phyloP scores from a whole-genome alignment of 2,797 vertebrate species.

The Florisuga fusca region DNA sequence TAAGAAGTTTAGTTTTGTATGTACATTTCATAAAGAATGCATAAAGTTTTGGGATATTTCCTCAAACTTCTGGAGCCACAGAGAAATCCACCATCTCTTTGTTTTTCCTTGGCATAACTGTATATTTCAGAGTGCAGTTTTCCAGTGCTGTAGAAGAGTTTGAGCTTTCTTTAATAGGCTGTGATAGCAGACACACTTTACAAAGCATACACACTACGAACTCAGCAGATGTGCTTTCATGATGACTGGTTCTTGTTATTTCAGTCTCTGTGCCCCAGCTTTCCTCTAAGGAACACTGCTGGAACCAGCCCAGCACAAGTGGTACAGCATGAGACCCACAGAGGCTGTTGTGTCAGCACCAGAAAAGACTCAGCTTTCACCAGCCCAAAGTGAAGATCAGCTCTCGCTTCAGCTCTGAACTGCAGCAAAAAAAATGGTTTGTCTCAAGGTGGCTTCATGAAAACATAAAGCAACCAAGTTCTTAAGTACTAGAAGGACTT shows the following conservation, averaged over 20 bases:
- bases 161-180: not conserved
- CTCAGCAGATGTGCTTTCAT: constrained; percentile 37
- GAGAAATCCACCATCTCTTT: not conserved
- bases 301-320: constrained; percentile 7
- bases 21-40: not conserved
- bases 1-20: not conserved
- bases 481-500: not conserved
- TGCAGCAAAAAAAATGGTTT: not conserved
- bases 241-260: constrained; percentile 65
- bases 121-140: constrained; percentile 9
- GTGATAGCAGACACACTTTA: not conserved
- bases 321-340: not conserved
- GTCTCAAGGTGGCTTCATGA: not conserved
- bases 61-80: constrained; percentile 10
- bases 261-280: not conserved
- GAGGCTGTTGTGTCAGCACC: constrained; percentile 19
- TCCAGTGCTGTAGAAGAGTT: not conserved
- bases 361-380: constrained; percentile 29
- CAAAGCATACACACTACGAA: not conserved
- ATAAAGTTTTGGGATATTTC: not conserved
- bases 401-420: not conserved
- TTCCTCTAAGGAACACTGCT: not conserved
- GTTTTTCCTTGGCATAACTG: constrained; percentile 5
- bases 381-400: not conserved
- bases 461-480: not conserved